Conservation (phyloP, 2,888 invertebrate species). For the Coelinius sp. region DNA sequence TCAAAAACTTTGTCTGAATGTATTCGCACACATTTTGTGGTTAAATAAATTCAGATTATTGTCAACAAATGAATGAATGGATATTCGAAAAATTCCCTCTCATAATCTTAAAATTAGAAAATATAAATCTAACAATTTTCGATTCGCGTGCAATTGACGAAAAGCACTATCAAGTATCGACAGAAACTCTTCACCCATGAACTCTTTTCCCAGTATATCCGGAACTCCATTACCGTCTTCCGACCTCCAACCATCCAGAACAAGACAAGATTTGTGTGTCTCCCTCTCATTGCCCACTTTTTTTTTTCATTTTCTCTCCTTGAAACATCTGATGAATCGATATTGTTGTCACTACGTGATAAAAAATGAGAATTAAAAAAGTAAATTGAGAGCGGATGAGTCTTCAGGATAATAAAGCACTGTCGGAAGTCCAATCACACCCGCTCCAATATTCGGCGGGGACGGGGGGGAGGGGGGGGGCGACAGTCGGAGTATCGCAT, state of each 20-base stretch:
- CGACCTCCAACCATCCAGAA: constrained; percentile 64
- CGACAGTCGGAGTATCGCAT: constrained; percentile 21
- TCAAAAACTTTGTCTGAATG: constrained; percentile 55
- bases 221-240: constrained; percentile 68
- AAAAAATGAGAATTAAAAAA: constrained; percentile 16
- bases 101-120: neutral
- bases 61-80: constrained; percentile 21
- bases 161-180: constrained; percentile 35
- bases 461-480: neutral
- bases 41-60: neutral
- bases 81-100: neutral
- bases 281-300: constrained; percentile 46
- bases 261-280: constrained; percentile 66
- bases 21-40: constrained; percentile 28
- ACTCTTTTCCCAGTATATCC: constrained; percentile 64
- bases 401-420: constrained; percentile 30
- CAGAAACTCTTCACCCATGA: constrained; percentile 59
- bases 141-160: constrained; percentile 47
- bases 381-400: constrained; percentile 13
- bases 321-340: neutral
- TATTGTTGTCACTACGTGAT: constrained; percentile 3
- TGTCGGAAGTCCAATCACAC: constrained; percentile 33
- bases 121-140: constrained; percentile 17
- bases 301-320: constrained; percentile 23
- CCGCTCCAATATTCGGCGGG: constrained; percentile 3